phyloP scores from a whole-genome alignment of 2,113 vertebrate genomes.

The Excalfactoria chinensis region DNA sequence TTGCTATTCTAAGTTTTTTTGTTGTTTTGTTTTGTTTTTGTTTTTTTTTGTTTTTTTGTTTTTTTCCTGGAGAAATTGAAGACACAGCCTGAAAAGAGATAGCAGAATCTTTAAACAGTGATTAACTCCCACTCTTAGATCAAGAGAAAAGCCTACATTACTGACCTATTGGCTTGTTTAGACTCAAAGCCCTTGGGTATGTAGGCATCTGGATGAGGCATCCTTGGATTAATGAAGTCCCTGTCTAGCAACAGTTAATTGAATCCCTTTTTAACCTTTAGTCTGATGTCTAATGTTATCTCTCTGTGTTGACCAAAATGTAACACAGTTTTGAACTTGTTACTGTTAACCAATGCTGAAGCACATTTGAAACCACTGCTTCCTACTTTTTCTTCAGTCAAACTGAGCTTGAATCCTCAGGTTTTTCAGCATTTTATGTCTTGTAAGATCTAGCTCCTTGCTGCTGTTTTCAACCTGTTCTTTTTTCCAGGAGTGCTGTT shows the following conservation, averaged over 20 bases:
- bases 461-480: neutral
- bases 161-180: constrained; percentile 26
- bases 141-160: neutral
- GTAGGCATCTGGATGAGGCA: neutral
- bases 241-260: neutral
- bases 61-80: neutral
- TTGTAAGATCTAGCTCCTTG: neutral
- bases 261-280: constrained; percentile 3
- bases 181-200: neutral
- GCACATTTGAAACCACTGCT: neutral
- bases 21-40: constrained; percentile 8
- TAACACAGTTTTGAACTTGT: neutral
- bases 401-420: neutral
- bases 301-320: neutral
- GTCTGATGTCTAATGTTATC: neutral
- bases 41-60: too few species aligned
- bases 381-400: neutral
- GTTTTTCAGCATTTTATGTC: neutral
- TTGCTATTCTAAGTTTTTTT: neutral
- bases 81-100: neutral
- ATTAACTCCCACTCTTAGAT: neutral
- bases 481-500: neutral
- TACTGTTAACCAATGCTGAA: neutral
- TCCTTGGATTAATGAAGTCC: neutral
- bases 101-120: constrained; percentile 23